Evolutionary conservation across 92 coral and sea anemone genomes (phyloP).

Genomic region (Zoanthus sansibaricus): DNA sequence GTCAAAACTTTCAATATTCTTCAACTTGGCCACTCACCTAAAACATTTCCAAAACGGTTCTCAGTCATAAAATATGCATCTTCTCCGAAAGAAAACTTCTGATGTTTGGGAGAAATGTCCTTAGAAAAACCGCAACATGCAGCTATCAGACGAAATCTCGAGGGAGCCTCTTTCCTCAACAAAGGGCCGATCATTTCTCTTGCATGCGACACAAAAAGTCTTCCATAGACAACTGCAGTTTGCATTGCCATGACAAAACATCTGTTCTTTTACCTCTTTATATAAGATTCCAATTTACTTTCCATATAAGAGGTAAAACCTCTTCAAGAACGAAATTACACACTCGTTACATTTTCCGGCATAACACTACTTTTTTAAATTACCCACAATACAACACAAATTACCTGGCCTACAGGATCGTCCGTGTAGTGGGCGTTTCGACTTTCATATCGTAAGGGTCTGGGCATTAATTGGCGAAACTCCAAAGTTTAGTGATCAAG

Average conservation of each 20-base stretch:
- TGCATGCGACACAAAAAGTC: constrained; percentile 87
- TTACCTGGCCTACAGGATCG: neutral
- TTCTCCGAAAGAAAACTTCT: constrained; percentile 88
- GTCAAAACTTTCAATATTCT: neutral
- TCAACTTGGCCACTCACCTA: constrained; percentile 68
- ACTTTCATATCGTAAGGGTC: neutral
- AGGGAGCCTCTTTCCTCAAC: constrained; percentile 66
- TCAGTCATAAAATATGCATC: constrained; percentile 94
- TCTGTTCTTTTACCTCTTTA: neutral
- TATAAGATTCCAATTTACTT: neutral
- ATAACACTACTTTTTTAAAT: neutral
- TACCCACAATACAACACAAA: constrained; percentile 31
- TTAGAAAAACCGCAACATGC: constrained; percentile 97
- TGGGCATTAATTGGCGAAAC: too few relatives aligned
- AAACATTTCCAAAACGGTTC: constrained; percentile 72
- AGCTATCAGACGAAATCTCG: constrained; percentile 80
- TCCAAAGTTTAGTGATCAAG: too few relatives aligned
- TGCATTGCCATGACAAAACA: constrained; percentile 85
- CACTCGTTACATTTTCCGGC: constrained; percentile 10
- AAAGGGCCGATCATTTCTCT: constrained; percentile 82
- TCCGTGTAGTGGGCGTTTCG: neutral
- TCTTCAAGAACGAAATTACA: constrained; percentile 2
- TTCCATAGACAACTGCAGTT: constrained; percentile 94
- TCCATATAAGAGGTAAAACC: constrained; percentile 28
- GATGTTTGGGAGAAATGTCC: constrained; percentile 73